A percentile compares a stretch with the other conserved stretches of the same genome.
Evolutionary conservation across 2,797 vertebrate genomes (phyloP).

Genomic region (Macropus fuliginosus): DNA sequence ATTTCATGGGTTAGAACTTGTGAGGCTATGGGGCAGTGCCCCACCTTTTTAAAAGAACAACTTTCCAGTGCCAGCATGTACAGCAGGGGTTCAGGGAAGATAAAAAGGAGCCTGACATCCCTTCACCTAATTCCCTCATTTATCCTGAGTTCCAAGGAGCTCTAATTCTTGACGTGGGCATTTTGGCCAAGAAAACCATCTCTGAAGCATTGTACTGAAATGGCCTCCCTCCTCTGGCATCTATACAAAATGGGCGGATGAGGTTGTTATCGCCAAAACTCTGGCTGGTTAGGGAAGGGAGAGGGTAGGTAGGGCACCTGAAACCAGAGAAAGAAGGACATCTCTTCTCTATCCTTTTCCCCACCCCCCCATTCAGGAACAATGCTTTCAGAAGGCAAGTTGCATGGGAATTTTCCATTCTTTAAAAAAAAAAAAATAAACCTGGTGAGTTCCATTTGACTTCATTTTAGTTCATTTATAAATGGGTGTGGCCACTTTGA

Average conservation of each 20-base stretch:
- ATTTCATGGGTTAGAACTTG: background rate
- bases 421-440: background rate
- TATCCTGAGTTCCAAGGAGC: background rate
- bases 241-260: background rate
- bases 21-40: background rate
- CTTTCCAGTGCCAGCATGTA: background rate
- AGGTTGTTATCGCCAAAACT: constrained; percentile 22
- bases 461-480: background rate
- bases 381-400: background rate
- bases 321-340: background rate
- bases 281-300: constrained; percentile 49
- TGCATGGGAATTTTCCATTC: background rate
- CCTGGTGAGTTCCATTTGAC: constrained; percentile 24
- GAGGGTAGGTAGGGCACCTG: constrained; percentile 43
- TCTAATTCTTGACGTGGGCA: constrained; percentile 13
- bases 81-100: fast-evolving
- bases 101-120: background rate
- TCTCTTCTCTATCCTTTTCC: background rate
- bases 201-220: constrained; percentile 19
- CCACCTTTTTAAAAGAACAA: background rate
- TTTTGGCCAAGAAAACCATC: background rate
- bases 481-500: constrained; percentile 32
- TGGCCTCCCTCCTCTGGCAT: constrained; percentile 57
- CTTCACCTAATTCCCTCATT: background rate
- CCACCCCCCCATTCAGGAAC: background rate